Evolutionary conservation across 2,797 vertebrate genomes (phyloP).

Genomic region (Lindbergichthys nudifrons): DNA sequence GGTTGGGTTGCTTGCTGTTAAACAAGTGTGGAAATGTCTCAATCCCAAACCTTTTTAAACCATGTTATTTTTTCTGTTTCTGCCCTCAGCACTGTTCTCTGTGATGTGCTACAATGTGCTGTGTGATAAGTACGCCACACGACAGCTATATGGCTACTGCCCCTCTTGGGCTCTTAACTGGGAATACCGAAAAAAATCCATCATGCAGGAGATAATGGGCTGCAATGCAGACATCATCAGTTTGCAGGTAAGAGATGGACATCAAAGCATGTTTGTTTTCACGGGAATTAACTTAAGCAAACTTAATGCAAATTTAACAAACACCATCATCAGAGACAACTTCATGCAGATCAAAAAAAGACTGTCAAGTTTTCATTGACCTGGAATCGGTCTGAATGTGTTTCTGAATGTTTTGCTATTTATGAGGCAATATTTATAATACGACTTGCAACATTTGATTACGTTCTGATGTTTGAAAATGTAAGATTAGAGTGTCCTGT

Average conservation of each 20-base stretch:
- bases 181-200: conserved; percentile 99
- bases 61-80: conserved; percentile 4
- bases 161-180: conserved; percentile 97
- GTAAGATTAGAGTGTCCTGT: no score
- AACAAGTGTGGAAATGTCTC: background rate
- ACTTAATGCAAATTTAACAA: background rate
- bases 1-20: background rate
- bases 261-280: background rate
- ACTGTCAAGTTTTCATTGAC: background rate
- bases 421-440: no score
- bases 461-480: no score
- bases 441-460: no score
- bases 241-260: conserved; percentile 89
- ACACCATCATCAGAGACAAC: background rate
- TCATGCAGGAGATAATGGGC: conserved; percentile 97
- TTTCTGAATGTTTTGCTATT: background rate
- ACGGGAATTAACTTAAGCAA: no score
- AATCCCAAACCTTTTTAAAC: background rate
- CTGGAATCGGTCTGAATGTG: background rate
- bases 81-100: conserved; percentile 92
- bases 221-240: conserved; percentile 97
- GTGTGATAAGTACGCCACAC: conserved; percentile 97
- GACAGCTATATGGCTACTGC: conserved; percentile 98
- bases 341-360: conserved; percentile 3
- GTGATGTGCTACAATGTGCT: conserved; percentile 99